These are phyloP conservation scores for Eupeodes corollae DNA, from an alignment of 1,140 invertebrate genomes.

Conservation along the genomic window DNA sequence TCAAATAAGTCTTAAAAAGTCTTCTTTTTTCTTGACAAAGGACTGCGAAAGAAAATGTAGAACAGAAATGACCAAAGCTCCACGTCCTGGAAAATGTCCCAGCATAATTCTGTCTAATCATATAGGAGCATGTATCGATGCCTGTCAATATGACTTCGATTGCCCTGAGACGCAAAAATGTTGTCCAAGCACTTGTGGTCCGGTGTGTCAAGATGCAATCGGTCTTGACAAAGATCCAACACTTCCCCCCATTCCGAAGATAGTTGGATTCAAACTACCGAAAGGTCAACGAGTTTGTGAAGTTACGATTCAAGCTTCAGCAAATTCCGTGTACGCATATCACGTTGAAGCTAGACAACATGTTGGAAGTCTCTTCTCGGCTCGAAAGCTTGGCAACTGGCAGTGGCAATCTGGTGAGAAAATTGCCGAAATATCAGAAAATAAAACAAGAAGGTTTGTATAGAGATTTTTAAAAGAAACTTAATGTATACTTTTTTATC, in stretches of 20 bases:
- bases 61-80: neutral
- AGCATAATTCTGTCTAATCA: constrained; percentile 6
- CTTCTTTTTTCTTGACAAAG: too few relatives aligned
- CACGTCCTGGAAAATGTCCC: constrained; percentile 18
- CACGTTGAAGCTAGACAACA: constrained; percentile 46
- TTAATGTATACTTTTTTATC: constrained; percentile 1
- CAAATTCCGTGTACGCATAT: constrained; percentile 21
- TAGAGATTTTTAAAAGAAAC: neutral
- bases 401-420: constrained; percentile 34
- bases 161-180: constrained; percentile 52
- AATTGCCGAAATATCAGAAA: constrained; percentile 21
- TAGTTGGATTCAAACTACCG: constrained; percentile 18
- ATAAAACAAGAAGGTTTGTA: constrained; percentile 11
- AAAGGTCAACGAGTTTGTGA: constrained; percentile 27
- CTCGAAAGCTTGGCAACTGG: constrained; percentile 43
- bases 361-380: constrained; percentile 40
- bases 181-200: constrained; percentile 51
- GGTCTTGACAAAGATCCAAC: constrained; percentile 39
- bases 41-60: neutral
- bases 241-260: constrained; percentile 28
- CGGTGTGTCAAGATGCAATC: constrained; percentile 48
- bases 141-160: constrained; percentile 48
- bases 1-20: too few relatives aligned
- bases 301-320: constrained; percentile 26
- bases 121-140: constrained; percentile 41